Conservation (phyloP, 2,113 vertebrate species). For the Choloepus hoffmanni region DNA sequence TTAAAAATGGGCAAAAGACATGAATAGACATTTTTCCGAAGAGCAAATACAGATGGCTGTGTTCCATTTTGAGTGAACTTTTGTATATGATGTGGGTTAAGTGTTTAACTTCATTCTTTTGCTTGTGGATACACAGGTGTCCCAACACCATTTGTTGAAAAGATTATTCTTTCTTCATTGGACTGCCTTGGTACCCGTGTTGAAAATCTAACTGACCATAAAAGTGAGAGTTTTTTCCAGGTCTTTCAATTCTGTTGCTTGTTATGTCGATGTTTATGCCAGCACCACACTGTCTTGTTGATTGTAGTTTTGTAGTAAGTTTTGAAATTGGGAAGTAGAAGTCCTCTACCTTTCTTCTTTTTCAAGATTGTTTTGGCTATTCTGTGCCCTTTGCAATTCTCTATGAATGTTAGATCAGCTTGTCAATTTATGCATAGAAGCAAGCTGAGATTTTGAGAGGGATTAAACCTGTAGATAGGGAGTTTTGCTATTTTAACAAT, state of each 20-base stretch:
- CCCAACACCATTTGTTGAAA: neutral
- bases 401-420: neutral
- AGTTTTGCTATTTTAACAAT: neutral
- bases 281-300: neutral
- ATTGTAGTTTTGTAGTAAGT: neutral
- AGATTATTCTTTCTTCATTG: neutral
- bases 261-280: neutral
- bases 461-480: neutral
- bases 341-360: neutral
- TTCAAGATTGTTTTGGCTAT: slow-evolving; percentile 6
- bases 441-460: neutral
- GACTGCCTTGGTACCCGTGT: neutral
- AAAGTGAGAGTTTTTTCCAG: neutral
- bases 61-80: neutral
- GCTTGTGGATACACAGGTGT: neutral
- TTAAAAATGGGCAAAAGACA: too few species aligned
- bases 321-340: neutral
- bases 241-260: neutral
- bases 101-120: neutral
- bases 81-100: neutral
- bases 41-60: too few species aligned
- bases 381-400: neutral
- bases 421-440: neutral
- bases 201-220: slow-evolving; percentile 11
- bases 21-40: too few species aligned